Percentiles rank a stretch among this genome's conserved stretches.
Evolutionary conservation across 2,888 invertebrate species (phyloP).

Genomic region (Agrotis puta): DNA sequence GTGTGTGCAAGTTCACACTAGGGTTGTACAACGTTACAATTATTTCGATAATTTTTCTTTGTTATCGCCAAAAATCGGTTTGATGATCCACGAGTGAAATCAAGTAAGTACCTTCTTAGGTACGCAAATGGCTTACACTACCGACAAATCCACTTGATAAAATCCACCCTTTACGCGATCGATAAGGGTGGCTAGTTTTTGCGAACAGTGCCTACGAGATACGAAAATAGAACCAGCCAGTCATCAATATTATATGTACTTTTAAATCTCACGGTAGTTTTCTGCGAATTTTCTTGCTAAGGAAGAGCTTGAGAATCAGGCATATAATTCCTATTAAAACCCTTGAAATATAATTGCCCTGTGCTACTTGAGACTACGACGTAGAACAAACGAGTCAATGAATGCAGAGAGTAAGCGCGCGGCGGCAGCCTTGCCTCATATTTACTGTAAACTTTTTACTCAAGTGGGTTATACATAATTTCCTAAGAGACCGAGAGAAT

Average conservation of each 20-base stretch:
- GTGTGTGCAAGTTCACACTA: slow-evolving; percentile 5
- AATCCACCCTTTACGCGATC: background rate
- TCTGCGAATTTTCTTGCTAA: background rate
- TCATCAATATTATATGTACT: slow-evolving; percentile 1
- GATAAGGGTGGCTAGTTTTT: background rate
- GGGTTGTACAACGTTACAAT: slow-evolving; percentile 1
- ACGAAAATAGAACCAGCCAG: slow-evolving; percentile 10
- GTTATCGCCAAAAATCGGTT: background rate
- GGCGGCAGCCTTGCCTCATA: slow-evolving; percentile 3
- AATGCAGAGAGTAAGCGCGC: slow-evolving; percentile 5
- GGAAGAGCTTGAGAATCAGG: background rate
- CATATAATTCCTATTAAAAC: background rate
- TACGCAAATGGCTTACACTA: background rate
- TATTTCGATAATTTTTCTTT: background rate
- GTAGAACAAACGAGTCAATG: slow-evolving; percentile 6
- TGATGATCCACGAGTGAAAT: background rate
- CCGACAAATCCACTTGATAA: background rate
- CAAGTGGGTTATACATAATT: slow-evolving; percentile 32
- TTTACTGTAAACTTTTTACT: slow-evolving; percentile 19
- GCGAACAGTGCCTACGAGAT: background rate
- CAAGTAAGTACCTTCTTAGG: background rate
- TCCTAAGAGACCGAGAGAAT: slow-evolving; percentile 40
- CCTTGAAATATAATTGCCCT: background rate
- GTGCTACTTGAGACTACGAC: background rate
- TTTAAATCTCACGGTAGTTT: background rate